phyloP scores from a whole-genome alignment of 2,797 vertebrate genomes.

The Alfaro cultratus region DNA sequence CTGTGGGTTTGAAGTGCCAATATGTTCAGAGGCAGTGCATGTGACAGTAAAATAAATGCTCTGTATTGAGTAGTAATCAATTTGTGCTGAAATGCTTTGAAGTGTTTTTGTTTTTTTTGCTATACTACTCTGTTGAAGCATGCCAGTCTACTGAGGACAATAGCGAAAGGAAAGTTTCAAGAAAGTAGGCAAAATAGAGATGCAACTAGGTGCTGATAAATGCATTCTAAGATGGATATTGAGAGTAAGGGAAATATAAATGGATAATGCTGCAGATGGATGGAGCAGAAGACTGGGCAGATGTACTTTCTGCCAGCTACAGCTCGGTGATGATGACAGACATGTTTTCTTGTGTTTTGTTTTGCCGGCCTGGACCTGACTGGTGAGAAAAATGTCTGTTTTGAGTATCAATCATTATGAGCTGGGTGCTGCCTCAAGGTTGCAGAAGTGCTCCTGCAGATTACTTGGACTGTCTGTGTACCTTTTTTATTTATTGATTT shows the following conservation, averaged over 20 bases:
- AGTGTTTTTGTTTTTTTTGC: not conserved
- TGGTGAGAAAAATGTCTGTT: slow-evolving; percentile 41
- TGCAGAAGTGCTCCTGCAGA: slow-evolving; percentile 42
- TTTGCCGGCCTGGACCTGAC: slow-evolving; percentile 41
- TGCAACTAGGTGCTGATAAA: slow-evolving; percentile 48
- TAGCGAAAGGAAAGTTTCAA: slow-evolving; percentile 17
- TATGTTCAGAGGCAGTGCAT: slow-evolving; percentile 21
- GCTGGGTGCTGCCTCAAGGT: slow-evolving; percentile 62
- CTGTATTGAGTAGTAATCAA: slow-evolving; percentile 12
- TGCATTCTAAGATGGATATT: slow-evolving; percentile 43
- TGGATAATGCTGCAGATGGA: slow-evolving; percentile 53
- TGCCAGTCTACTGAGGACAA: slow-evolving; percentile 25
- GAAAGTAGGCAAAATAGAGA: slow-evolving; percentile 36
- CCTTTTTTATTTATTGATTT: slow-evolving; percentile 13
- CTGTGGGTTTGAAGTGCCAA: slow-evolving; percentile 19
- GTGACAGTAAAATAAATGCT: slow-evolving; percentile 6
- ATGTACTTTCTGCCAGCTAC: slow-evolving; percentile 47
- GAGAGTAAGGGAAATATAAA: slow-evolving; percentile 52
- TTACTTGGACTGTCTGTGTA: slow-evolving; percentile 26
- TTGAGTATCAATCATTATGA: slow-evolving; percentile 61
- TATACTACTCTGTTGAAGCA: not conserved
- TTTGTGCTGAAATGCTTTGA: slow-evolving; percentile 8
- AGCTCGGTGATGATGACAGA: slow-evolving; percentile 49
- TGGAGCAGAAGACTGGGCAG: slow-evolving; percentile 38
- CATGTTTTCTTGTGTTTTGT: slow-evolving; percentile 49